These are phyloP conservation scores for Sebastes steindachneri DNA, from an alignment of 2,797 vertebrate species.

Conservation along the genomic window DNA sequence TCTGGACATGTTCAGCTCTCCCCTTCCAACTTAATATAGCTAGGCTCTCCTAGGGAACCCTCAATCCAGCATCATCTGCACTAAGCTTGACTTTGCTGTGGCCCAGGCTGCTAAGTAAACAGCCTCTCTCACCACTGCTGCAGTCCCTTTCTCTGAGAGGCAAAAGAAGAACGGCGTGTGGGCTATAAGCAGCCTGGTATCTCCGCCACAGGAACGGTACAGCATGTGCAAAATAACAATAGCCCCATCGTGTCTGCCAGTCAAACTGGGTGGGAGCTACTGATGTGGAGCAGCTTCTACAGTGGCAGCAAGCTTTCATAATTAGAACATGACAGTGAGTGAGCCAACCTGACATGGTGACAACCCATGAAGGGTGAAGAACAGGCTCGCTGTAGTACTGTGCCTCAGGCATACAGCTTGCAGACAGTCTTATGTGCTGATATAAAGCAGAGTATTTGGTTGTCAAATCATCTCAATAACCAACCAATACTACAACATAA, in stretches of 20 bases:
- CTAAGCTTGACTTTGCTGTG: slow-evolving; percentile 12
- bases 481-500: background rate
- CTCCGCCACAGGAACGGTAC: slow-evolving; percentile 65
- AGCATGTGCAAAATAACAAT: slow-evolving; percentile 78
- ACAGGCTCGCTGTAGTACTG: slow-evolving; percentile 17
- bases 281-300: slow-evolving; percentile 57
- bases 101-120: slow-evolving; percentile 41
- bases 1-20: slow-evolving; percentile 49
- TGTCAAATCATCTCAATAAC: background rate
- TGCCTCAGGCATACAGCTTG: slow-evolving; percentile 8
- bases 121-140: slow-evolving; percentile 49
- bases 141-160: slow-evolving; percentile 23
- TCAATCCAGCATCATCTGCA: slow-evolving; percentile 2
- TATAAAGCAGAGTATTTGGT: background rate
- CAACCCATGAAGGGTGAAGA: slow-evolving; percentile 47
- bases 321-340: slow-evolving; percentile 54
- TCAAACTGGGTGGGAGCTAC: slow-evolving; percentile 42
- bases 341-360: slow-evolving; percentile 39
- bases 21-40: background rate
- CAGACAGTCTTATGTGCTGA: slow-evolving; percentile 5
- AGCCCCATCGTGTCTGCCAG: slow-evolving; percentile 54
- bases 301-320: slow-evolving; percentile 55
- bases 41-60: background rate
- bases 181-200: slow-evolving; percentile 49
- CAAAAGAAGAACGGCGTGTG: slow-evolving; percentile 27